Conservation (phyloP, 1,140 invertebrate species). For the Whitmania pigra region DNA sequence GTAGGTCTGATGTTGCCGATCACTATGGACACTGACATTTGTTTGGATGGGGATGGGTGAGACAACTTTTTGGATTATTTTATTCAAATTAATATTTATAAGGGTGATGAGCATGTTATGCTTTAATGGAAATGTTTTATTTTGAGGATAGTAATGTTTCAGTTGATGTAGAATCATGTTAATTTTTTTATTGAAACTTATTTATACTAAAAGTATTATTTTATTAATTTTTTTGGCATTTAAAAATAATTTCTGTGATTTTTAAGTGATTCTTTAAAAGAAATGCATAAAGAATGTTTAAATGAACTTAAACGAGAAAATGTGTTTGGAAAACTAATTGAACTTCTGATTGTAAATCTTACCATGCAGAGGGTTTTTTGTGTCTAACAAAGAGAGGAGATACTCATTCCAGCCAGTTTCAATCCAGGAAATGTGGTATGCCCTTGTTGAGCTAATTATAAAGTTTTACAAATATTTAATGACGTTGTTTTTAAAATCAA, state of each 20-base stretch:
- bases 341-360: background rate
- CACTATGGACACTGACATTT: conserved; percentile 77
- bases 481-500: too few species aligned
- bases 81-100: background rate
- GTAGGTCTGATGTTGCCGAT: conserved; percentile 83
- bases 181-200: too few species aligned
- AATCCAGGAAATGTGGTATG: conserved; percentile 96
- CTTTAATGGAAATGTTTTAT: background rate
- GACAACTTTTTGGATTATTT: background rate
- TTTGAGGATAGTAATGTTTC: too few species aligned
- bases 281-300: background rate
- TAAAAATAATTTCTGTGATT: background rate
- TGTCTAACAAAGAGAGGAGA: conserved; percentile 70
- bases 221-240: too few species aligned
- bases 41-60: conserved; percentile 89
- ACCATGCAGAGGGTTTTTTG: conserved; percentile 69
- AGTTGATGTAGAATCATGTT: too few species aligned
- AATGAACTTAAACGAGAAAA: background rate
- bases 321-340: background rate
- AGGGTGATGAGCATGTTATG: background rate
- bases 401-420: conserved; percentile 97
- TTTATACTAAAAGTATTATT: too few species aligned
- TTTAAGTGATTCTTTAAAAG: background rate
- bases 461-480: too few species aligned
- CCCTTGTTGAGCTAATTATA: conserved; percentile 29